A percentile compares a stretch with the other conserved stretches of the same genome.
phyloP scores from a whole-genome alignment of 1,140 invertebrate species.

The Philotrypesis tridentata region DNA sequence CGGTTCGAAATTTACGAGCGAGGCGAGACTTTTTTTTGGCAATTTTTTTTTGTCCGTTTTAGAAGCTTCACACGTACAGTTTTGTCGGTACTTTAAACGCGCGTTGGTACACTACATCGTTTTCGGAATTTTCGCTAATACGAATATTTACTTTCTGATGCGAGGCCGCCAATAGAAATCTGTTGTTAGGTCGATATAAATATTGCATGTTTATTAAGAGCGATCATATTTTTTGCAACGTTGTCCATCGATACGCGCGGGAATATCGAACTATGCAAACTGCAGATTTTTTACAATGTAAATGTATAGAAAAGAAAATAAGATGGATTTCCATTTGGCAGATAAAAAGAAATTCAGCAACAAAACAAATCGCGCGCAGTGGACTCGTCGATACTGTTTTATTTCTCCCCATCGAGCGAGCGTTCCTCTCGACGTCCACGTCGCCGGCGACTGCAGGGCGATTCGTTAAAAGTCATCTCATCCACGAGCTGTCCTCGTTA shows the following conservation, averaged over 20 bases:
- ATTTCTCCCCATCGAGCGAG: background rate
- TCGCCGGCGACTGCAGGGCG: background rate
- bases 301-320: background rate
- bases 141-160: background rate
- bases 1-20: background rate
- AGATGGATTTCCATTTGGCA: background rate
- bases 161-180: background rate
- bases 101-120: background rate
- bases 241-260: background rate
- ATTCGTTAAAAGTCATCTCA: constrained; percentile 26
- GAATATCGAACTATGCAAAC: background rate
- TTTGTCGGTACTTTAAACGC: background rate
- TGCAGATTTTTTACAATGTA: background rate
- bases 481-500: constrained; percentile 52
- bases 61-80: too few species aligned
- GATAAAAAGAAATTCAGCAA: background rate
- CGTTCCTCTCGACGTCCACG: background rate
- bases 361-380: background rate
- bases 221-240: background rate
- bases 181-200: too few species aligned
- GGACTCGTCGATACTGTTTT: background rate
- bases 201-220: too few species aligned
- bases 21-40: background rate
- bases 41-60: background rate
- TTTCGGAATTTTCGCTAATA: background rate